Evolutionary conservation across 1,140 invertebrate genomes (phyloP).

Genomic region (Neelides sp.): DNA sequence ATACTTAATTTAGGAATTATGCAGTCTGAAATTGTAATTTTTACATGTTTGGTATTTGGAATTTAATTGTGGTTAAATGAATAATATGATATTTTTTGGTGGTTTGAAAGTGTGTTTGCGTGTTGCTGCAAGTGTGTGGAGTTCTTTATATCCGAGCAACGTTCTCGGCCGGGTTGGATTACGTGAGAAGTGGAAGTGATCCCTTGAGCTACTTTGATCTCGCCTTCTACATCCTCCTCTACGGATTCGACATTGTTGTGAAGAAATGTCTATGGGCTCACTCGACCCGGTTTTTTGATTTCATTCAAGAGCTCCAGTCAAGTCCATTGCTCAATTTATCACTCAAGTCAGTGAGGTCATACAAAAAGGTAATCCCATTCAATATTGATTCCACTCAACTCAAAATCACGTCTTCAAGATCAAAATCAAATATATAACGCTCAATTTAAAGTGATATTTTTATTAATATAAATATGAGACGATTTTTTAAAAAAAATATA

Average conservation of each 20-base stretch:
- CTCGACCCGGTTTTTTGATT: neutral
- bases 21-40: no score
- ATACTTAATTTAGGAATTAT: no score
- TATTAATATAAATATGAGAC: no score
- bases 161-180: neutral
- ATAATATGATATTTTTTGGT: no score
- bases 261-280: neutral
- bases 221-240: neutral
- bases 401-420: no score
- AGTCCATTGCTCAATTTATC: neutral
- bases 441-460: no score
- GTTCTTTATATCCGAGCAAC: neutral
- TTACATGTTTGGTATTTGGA: no score
- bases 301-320: neutral
- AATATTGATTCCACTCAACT: neutral
- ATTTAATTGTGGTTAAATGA: no score
- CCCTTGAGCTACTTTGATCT: conserved; percentile 5
- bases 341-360: neutral
- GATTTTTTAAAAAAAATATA: no score
- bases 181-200: neutral
- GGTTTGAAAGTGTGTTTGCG: no score
- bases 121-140: neutral
- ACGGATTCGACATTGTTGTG: conserved; percentile 1
- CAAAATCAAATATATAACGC: no score
- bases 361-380: neutral